Base-by-base conservation (phyloP, 1,140 invertebrate species). In the Musca vetustissima region DNA sequence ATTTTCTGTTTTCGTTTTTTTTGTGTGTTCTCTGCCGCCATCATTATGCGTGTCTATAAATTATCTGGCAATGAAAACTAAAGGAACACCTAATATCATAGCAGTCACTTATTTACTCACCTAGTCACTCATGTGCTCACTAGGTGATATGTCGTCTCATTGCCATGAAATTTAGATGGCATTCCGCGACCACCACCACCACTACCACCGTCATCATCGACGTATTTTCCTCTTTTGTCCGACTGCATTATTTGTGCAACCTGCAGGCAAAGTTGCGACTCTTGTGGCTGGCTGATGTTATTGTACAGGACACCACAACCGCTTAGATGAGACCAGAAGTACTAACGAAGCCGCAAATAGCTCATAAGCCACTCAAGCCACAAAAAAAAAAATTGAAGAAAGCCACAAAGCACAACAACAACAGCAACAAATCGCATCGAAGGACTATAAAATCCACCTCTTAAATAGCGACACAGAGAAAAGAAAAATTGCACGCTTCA, bases 141-240 rank as follows among this genome's bases (percentile, higher is more conserved):
- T 61, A 61, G 57, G 57, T 61, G 57, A 61, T 61, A 61, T 61
- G 57, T 61, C 57, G 57, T 61, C 57, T 61, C 57, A 61, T 61
- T 61, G 57, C 57, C 57, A 61, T 61, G 57, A 61, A 19, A 61
- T 36, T 61, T 61, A 61, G 28, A 61, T 61, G 36, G 36, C 36
- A 43, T 43, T 43, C 36, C 28, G 9, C 28, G 4, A 9, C 28
- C 28, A 32, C 28, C 36, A 43, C 36, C 36, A 43, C 36, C 36
- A 43, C 1, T 13, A 13, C 11, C 36, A 43, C 11, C 36, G 36
- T 43, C 8, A 8, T 28, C 3, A 4, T 28, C 8, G 28, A 4
- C 8, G 28, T 28, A 4, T 28, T 3, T 28, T 28, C 28, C 3
- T 28, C 8, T 43, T 43, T 43, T 43, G 1, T 11, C 13, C 13